A percentile compares a stretch with the other conserved stretches of the same genome.
Conservation (phyloP, 2,113 vertebrate genomes). For the Antechinus flavipes region DNA sequence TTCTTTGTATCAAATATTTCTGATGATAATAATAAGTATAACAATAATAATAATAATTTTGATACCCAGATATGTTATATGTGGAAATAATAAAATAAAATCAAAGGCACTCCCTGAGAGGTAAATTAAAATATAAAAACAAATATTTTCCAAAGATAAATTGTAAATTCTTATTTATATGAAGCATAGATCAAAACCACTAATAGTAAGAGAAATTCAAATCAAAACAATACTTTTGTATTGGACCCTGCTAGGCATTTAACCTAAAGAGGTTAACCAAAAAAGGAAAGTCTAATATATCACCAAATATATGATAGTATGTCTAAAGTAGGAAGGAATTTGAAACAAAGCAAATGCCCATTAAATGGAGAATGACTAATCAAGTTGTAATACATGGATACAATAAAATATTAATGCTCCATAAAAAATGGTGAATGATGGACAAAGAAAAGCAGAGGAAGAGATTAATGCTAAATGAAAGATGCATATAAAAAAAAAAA, state of each 20-base stretch:
- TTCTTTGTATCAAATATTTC: neutral
- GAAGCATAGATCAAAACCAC: neutral
- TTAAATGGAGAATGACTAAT: neutral
- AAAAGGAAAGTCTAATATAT: neutral
- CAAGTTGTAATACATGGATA: neutral
- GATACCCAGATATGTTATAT: neutral
- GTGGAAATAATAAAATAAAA: too few relatives aligned
- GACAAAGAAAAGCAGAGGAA: neutral
- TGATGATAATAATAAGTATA: neutral
- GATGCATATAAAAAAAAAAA: neutral
- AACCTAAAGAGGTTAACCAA: neutral
- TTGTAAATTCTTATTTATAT: neutral
- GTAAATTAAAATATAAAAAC: neutral
- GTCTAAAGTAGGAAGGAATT: neutral
- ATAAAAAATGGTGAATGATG: neutral
- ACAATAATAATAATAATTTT: neutral
- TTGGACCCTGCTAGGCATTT: neutral
- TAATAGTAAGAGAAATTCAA: neutral
- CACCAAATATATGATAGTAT: neutral
- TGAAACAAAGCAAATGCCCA: neutral
- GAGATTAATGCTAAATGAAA: neutral
- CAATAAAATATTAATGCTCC: neutral
- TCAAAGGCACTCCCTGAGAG: neutral
- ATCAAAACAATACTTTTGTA: neutral
- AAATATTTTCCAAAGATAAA: neutral